Percentiles rank a stretch among this genome's conserved stretches.
Conservation (phyloP, 2,113 vertebrate species). For the cattle (Bos taurus) region DNA sequence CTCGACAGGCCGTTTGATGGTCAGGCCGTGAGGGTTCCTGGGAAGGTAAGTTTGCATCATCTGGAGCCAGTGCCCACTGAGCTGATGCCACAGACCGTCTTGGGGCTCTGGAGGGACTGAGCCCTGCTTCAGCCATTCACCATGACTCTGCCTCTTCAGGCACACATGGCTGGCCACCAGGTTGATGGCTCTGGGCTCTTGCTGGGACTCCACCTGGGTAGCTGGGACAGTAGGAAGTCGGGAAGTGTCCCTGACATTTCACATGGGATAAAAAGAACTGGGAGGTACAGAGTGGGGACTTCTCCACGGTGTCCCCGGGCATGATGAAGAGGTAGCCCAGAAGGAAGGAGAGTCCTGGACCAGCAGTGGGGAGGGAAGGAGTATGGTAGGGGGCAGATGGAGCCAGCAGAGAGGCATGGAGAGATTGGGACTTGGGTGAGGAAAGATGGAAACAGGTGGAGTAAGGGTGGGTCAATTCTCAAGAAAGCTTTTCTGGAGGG, state of each 20-base stretch:
- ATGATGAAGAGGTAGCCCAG: background rate
- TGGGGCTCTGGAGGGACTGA: background rate
- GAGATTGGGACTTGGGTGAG: background rate
- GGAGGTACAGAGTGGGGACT: background rate
- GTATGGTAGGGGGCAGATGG: background rate
- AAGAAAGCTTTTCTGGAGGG: background rate
- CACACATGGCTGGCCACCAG: background rate
- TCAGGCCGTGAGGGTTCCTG: background rate
- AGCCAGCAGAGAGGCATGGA: background rate
- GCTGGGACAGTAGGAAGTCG: background rate
- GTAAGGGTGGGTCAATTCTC: background rate
- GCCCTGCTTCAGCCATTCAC: background rate
- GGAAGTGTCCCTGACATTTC: background rate
- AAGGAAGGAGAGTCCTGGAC: background rate
- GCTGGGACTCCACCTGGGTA: background rate
- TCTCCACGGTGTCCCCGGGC: background rate
- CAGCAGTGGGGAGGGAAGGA: background rate
- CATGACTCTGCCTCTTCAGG: background rate
- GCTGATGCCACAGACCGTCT: background rate
- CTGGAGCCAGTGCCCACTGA: fast-evolving
- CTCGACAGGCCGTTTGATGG: background rate
- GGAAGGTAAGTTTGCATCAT: background rate
- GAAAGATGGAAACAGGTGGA: background rate
- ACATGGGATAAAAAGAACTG: background rate
- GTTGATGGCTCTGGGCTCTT: background rate